Percentiles rank a stretch among this genome's conserved stretches.
Conservation (phyloP, 2,888 invertebrate species). For the Morinoia aosen region DNA sequence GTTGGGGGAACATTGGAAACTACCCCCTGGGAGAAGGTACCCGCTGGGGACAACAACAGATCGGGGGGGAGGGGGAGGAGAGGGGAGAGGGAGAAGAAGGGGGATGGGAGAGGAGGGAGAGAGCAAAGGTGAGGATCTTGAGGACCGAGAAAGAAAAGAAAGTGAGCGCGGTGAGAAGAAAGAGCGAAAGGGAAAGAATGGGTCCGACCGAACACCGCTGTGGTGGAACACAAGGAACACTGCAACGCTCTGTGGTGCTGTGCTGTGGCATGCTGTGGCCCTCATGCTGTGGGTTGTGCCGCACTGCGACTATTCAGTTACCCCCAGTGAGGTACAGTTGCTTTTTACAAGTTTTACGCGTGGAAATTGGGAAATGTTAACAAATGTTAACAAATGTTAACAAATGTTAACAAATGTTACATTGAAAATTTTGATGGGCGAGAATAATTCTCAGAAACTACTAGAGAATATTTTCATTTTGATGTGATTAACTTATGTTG, state of each 20-base stretch:
- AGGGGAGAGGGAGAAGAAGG: background rate
- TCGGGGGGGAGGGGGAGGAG: background rate
- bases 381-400: too few relatives aligned
- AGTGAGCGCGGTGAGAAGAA: background rate
- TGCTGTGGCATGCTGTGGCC: background rate
- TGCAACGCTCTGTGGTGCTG: background rate
- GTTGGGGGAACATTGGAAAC: background rate
- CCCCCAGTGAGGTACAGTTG: background rate
- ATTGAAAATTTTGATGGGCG: too few relatives aligned
- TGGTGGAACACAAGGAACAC: background rate
- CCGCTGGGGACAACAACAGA: conserved; percentile 38
- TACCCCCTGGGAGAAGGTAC: conserved; percentile 54
- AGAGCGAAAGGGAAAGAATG: background rate
- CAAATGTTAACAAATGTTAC: too few relatives aligned
- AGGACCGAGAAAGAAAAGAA: background rate
- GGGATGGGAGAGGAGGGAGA: background rate
- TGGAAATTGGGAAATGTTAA: too few relatives aligned
- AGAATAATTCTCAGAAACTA: too few relatives aligned
- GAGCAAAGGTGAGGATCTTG: conserved; percentile 51
- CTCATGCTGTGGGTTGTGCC: background rate
- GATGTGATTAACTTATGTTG: too few relatives aligned
- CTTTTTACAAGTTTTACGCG: background rate
- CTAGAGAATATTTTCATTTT: too few relatives aligned
- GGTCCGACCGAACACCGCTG: background rate
- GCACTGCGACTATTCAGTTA: background rate